Evolutionary conservation across 2,797 vertebrate species (phyloP), one percentile per base, ranked within the genome.

Genomic region (Falco biarmicus): DNA sequence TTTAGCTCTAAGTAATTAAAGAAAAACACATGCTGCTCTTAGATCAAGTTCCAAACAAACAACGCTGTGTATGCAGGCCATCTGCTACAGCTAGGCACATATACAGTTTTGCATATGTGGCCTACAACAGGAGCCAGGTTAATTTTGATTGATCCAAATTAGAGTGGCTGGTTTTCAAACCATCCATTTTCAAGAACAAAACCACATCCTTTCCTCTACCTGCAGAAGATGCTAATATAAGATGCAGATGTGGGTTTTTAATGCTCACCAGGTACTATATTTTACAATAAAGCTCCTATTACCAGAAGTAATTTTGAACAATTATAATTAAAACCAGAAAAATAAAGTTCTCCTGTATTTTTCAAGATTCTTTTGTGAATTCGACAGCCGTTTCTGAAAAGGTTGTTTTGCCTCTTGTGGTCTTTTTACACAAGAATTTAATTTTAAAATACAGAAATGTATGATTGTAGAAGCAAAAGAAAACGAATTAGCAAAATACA

Each of bases 1-100:
- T 91, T 63, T 80, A 90, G 85, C 84, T 96, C 91, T 66, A 60
- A 94, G 90, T 95, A 97, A 97, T 96, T 97, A 96, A 95, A 90
- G 78, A 75, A 65, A 96, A 97, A 79, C 94, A 98, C 89, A 79
- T 81, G 94, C 95, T 97, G 96, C 87, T 97, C 90, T 94, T 93
- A 84, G 69, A 77, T 89, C 11, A 80, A 80, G 87, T 85, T 96
- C 69, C 96, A 96, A 96, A 96, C 96, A 97, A 97, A 91, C 34
- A 41, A 82, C 73, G 94, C 91, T 93, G 94, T 78, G 90, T 51
- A 6, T 16, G 47, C 63, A 64, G 54, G 77, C 96, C 95, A 96
- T 93, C 93, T 97, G 97, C 95, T 89, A n/a, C 34, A 28, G 59
- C 39, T 54, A 83, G 95, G 87, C 96, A 89, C 8, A 0, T 87